Conservation (phyloP, 37 sponge, comb jelly and placozoan species). For the Eunapius fragilis region DNA sequence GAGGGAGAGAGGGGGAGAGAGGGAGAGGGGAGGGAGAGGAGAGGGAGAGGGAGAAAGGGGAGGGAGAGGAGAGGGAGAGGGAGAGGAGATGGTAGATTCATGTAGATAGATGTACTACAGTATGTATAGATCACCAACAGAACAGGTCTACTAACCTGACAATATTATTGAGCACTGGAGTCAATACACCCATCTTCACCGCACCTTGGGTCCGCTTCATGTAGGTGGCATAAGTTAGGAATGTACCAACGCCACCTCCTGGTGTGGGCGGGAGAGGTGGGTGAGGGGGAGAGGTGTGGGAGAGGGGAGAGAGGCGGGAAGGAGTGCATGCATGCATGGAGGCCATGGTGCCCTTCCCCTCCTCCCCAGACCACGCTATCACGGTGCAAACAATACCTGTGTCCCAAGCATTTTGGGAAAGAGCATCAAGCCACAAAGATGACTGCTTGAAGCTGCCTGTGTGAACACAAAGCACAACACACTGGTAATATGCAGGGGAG, state of each 20-base stretch:
- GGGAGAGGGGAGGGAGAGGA: background rate
- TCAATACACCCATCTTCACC: conserved; percentile 68
- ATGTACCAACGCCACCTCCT: conserved; percentile 78
- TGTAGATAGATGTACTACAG: no score
- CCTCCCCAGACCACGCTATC: background rate
- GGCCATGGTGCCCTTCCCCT: no score
- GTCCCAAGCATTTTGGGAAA: conserved; percentile 93
- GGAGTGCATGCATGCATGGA: background rate
- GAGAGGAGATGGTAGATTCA: no score
- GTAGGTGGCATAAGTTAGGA: conserved; percentile 81
- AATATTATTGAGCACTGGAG: conserved; percentile 79
- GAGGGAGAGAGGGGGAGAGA: background rate
- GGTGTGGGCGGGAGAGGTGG: background rate
- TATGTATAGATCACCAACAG: no score
- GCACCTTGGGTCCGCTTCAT: conserved; percentile 80
- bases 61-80: no score
- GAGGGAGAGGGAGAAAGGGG: background rate
- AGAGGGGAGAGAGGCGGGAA: background rate
- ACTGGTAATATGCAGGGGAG: background rate
- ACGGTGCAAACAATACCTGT: conserved; percentile 50
- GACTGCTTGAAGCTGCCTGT: conserved; percentile 25
- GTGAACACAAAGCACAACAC: background rate
- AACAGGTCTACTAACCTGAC: conserved; percentile 52
- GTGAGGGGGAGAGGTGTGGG: no score
- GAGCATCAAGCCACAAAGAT: conserved; percentile 80